Conservation (phyloP, 2,113 vertebrate genomes). For the Pollachius pollachius region DNA sequence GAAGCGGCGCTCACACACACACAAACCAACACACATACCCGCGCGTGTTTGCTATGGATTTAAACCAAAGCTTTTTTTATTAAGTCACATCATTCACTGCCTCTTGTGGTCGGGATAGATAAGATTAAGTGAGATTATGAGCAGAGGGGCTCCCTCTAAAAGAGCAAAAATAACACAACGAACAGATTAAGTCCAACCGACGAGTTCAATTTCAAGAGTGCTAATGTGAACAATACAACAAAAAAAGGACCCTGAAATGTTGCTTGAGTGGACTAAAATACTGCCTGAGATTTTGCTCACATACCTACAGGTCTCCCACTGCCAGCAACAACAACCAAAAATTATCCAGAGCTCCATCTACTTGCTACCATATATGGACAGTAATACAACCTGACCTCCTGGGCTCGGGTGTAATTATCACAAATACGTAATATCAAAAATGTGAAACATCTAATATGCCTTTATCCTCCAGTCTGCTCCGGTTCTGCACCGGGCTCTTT, state of each 20-base stretch:
- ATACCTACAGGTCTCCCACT: neutral
- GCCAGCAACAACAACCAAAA: conserved; percentile 10
- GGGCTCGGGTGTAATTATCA: neutral
- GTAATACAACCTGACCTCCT: neutral
- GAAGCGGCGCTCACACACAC: conserved; percentile 38
- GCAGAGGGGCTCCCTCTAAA: conserved; percentile 68
- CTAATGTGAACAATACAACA: conserved; percentile 48
- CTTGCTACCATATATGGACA: neutral
- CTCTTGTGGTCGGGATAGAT: conserved; percentile 70
- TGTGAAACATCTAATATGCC: too few relatives aligned
- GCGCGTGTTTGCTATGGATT: conserved; percentile 63
- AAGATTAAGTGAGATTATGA: conserved; percentile 77
- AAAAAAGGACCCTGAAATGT: conserved; percentile 22
- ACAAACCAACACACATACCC: conserved; percentile 14
- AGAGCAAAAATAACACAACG: conserved; percentile 72
- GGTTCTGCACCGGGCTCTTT: too few relatives aligned
- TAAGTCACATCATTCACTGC: conserved; percentile 61
- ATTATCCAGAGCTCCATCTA: neutral
- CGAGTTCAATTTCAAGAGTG: conserved; percentile 56
- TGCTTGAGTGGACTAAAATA: conserved; percentile 23
- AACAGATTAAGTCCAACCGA: conserved; percentile 60
- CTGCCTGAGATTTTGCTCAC: conserved; percentile 9
- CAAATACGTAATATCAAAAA: too few relatives aligned
- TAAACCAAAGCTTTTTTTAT: conserved; percentile 65
- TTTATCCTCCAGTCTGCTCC: too few relatives aligned